Base-by-base conservation (phyloP, 2,888 invertebrate species). In the Torymus texanus region DNA sequence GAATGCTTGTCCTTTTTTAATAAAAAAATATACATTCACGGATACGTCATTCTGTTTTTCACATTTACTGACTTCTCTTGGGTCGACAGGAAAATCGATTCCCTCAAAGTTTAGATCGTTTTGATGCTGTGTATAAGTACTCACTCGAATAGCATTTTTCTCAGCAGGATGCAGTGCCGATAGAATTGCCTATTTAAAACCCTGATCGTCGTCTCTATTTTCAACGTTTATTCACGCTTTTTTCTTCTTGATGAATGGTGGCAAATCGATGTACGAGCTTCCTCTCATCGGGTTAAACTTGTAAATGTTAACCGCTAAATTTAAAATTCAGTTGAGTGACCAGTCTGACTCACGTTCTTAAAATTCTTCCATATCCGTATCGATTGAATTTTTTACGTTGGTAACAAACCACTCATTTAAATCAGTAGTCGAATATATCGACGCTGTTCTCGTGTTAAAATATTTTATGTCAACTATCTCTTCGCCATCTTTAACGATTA, bases 141-240 rank as follows among this genome's bases (percentile, higher is more conserved):
- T 65, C 85, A 84, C 65, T 74, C 81, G 78, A 21, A 78, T 13
- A 8, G 75, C 24, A 81, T 84, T 21, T 11, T 29, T 14, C 14
- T 24, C 10, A 18, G 10, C 71, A 0, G 84, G 82, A 81, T 83
- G 72, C n/a, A 87, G 56, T 14, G 84, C 84, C 1, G 85, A 84
- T 10, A 83, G 70, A 29, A 86, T 67, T 5, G 83, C 82, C 85
- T 85, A 85, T 51, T 83, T 82, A 62, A 85, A 85, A 59, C 85
- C 86, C 61, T 79, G 82, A 18, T 79, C 59, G 78, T 85, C 85
- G 10, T 75, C 21, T 21, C 21, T 29, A 72, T 84, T 85, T 73
- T 79, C 51, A 10, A 85, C 81, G 73, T 85, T 86, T 11, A 86
- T 68, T 18, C 82, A 81, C 5, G 85, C 84, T 68, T 81, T 75